A percentile compares a stretch with the other conserved stretches of the same genome.
These are phyloP conservation scores for Apamea crenata DNA, from an alignment of 2,888 invertebrate species.

Conservation along the genomic window DNA sequence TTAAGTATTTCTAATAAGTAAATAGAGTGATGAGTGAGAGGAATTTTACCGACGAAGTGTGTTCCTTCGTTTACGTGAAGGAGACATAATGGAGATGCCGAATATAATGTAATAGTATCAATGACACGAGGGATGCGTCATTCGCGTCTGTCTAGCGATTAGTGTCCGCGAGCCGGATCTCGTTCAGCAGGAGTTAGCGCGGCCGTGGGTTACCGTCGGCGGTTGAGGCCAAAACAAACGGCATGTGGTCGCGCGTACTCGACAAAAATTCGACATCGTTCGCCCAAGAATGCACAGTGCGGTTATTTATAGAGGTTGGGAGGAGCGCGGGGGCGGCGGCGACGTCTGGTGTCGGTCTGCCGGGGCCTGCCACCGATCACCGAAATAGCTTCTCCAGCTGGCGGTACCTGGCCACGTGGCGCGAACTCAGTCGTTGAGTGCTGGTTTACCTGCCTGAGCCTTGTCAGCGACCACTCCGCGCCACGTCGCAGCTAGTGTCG, in stretches of 20 bases:
- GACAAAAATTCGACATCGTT: conserved; percentile 90
- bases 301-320: conserved; percentile 88
- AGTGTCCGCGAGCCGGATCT: conserved; percentile 43
- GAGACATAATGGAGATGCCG: not conserved
- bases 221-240: conserved; percentile 87
- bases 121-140: conserved; percentile 42
- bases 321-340: conserved; percentile 90
- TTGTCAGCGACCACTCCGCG: conserved; percentile 47
- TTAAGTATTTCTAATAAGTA: not conserved
- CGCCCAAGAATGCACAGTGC: conserved; percentile 90
- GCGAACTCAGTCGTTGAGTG: conserved; percentile 73
- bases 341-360: conserved; percentile 91
- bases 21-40: no score
- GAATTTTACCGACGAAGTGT: not conserved
- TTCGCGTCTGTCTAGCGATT: conserved; percentile 26
- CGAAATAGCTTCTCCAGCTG: conserved; percentile 90
- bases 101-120: conserved; percentile 27
- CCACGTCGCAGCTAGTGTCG: conserved; percentile 10
- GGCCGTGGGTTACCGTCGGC: conserved; percentile 66
- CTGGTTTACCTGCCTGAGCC: conserved; percentile 74
- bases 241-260: conserved; percentile 90
- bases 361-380: conserved; percentile 91
- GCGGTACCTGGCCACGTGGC: conserved; percentile 89
- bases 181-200: conserved; percentile 42
- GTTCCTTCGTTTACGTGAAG: not conserved